These are phyloP conservation scores for Chaetops frenatus DNA, from an alignment of 2,113 vertebrate species.

Conservation along the genomic window DNA sequence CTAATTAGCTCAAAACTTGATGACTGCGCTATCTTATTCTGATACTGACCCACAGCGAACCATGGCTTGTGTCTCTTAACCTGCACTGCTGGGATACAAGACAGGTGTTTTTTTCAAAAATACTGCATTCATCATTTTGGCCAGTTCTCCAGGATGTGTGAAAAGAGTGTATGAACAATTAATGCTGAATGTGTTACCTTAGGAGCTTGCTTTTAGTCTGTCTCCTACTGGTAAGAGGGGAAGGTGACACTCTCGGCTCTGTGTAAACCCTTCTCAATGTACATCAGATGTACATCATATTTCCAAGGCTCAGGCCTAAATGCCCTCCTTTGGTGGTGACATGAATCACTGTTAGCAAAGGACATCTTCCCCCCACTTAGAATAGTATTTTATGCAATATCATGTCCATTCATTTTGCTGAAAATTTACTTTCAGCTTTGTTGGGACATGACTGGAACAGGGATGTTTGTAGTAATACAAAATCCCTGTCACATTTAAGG, in stretches of 20 bases:
- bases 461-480: background rate
- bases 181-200: background rate
- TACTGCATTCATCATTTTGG: background rate
- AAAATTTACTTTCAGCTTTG: background rate
- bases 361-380: background rate
- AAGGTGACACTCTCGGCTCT: background rate
- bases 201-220: background rate
- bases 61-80: background rate
- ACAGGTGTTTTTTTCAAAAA: background rate
- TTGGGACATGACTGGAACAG: background rate
- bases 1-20: background rate
- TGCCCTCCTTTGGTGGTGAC: background rate
- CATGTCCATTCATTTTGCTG: background rate
- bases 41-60: background rate
- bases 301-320: background rate
- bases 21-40: background rate
- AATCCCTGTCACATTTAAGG: background rate
- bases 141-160: background rate
- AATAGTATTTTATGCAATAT: background rate
- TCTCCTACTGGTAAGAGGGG: background rate
- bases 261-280: background rate
- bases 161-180: background rate
- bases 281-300: background rate
- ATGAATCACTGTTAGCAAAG: background rate
- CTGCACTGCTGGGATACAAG: background rate